These are phyloP conservation scores for Crypturellus tataupa DNA, from an alignment of 2,797 vertebrate species.

Conservation along the genomic window DNA sequence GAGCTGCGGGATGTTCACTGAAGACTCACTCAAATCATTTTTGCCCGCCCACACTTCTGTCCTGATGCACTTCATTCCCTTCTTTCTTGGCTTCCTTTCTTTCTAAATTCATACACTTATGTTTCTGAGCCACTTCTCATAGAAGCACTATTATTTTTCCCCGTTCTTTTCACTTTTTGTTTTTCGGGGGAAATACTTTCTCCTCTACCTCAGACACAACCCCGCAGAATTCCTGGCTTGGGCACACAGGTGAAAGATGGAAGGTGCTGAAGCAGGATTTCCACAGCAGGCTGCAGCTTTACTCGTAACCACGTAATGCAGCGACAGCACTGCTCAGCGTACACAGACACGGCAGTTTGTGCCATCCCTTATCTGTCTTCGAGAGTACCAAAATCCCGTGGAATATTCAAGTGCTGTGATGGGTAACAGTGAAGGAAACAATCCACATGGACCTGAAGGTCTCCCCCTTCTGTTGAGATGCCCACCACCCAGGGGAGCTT, in stretches of 20 bases:
- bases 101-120: not conserved
- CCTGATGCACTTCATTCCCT: not conserved
- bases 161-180: fast-evolving
- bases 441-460: not conserved
- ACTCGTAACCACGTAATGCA: fast-evolving
- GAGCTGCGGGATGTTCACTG: not conserved
- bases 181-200: not conserved
- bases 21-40: not conserved
- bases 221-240: not conserved
- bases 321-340: not conserved
- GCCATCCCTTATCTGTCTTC: not conserved
- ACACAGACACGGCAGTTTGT: not conserved
- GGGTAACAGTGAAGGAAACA: not conserved
- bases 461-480: not conserved
- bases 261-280: not conserved
- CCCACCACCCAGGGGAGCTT: not conserved
- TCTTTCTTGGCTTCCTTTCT: not conserved
- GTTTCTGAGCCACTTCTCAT: not conserved
- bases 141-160: not conserved
- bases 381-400: not conserved
- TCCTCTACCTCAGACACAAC: not conserved
- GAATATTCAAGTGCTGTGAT: not conserved
- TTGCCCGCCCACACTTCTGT: not conserved
- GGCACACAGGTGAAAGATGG: not conserved
- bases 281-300: not conserved